Base-by-base conservation (phyloP, 2,113 vertebrate genomes). In the Lethenteron reissneri region DNA sequence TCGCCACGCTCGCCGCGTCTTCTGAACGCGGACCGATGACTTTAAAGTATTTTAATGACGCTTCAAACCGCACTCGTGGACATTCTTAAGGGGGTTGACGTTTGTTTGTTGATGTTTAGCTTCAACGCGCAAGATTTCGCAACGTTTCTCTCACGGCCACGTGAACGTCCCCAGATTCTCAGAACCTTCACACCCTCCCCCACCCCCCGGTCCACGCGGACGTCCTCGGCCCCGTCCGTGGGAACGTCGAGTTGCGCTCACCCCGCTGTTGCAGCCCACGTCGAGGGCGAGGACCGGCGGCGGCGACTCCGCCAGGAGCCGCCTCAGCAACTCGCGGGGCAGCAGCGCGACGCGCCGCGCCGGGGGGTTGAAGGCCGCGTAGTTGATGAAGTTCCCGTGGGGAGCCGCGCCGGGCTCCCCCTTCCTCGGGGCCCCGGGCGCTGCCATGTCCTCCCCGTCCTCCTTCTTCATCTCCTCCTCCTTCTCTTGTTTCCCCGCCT, bases 211-310 rank as follows among this genome's bases (percentile, higher is more conserved):
- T 41, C 5, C 25, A 25, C 25, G 25, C 25, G 25, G 41, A 41
- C 41, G 41, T 41, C 41, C 41, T 41, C 41, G 6, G 41, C 41
- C 41, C 41, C 41, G 41, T 7, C 41, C 41, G 6, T 41, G 41
- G 41, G 4, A 41, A 41, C 41, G 41, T 41, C 5, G 41, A 41
- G 4, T 41, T 41, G 41, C 41, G 41, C 85, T 78, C 76, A 94
- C 92, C 84, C 92, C 91, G 1, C 88, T 87, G 73, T 97, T 97
- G 77, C 92, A 97, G 1, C 92, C 92, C 70, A 92, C 88, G 56
- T 96, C 92, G 75, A 95, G 83, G 58, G 86, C 78, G 73, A 90
- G 78, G 3, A 85, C 80, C 2, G 71, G 70, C 12, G 74, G 72
- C 6, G 75, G 71, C 4, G 14, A 71, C 56, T 75, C 77, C 10